A percentile compares a stretch with the other conserved stretches of the same genome.
Conservation (phyloP, 2,888 invertebrate species). For the Scaeva pyrastri region DNA sequence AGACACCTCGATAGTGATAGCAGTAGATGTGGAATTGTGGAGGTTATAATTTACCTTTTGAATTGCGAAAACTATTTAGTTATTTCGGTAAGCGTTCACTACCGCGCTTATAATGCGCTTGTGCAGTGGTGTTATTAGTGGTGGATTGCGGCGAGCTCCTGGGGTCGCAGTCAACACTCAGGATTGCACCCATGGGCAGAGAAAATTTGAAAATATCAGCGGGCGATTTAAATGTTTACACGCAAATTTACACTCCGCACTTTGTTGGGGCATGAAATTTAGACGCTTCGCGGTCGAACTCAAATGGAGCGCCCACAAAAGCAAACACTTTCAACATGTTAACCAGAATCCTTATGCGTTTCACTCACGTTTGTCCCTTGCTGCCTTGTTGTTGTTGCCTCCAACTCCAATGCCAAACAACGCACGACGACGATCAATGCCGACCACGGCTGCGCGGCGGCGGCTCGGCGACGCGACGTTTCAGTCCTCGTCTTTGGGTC, state of each 20-base stretch:
- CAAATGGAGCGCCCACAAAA: slow-evolving; percentile 72
- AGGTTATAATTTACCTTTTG: slow-evolving; percentile 70
- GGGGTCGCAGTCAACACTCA: slow-evolving; percentile 76
- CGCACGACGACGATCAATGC: not conserved
- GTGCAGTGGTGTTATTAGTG: slow-evolving; percentile 66
- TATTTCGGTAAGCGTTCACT: slow-evolving; percentile 73
- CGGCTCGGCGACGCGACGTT: slow-evolving; percentile 25
- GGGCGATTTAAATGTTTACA: slow-evolving; percentile 84
- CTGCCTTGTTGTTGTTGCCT: slow-evolving; percentile 10
- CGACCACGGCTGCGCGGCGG: slow-evolving; percentile 1
- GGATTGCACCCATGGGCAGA: slow-evolving; percentile 72
- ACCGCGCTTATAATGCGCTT: slow-evolving; percentile 66
- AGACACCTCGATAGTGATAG: slow-evolving; percentile 59
- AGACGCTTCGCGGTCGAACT: slow-evolving; percentile 66
- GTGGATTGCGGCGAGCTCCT: slow-evolving; percentile 69
- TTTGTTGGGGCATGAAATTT: slow-evolving; percentile 73
- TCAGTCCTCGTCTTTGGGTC: slow-evolving; percentile 62
- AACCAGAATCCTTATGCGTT: slow-evolving; percentile 62
- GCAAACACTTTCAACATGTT: slow-evolving; percentile 76
- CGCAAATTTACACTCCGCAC: slow-evolving; percentile 84
- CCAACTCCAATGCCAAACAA: slow-evolving; percentile 11
- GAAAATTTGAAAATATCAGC: slow-evolving; percentile 80
- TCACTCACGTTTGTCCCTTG: not conserved
- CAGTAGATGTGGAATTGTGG: slow-evolving; percentile 25
- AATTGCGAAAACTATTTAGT: slow-evolving; percentile 75